These are phyloP conservation scores for Spheniscus humboldti DNA, from an alignment of 2,797 vertebrate genomes.

Conservation along the genomic window DNA sequence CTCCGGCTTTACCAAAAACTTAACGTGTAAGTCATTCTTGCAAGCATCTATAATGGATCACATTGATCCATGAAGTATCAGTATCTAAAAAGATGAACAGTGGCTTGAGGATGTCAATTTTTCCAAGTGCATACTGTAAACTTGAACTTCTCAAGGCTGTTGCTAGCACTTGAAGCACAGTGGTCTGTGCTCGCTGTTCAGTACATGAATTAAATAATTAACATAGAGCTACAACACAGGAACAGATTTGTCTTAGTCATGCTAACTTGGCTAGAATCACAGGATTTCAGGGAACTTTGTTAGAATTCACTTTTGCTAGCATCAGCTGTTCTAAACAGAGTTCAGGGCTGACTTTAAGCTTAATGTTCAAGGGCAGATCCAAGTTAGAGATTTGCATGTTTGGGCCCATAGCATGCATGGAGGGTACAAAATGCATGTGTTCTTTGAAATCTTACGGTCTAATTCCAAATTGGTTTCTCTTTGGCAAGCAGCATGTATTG, in stretches of 20 bases:
- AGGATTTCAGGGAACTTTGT: neutral
- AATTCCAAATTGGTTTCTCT: neutral
- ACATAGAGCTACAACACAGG: neutral
- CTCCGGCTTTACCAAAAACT: neutral
- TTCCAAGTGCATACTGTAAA: neutral
- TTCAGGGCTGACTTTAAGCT: neutral
- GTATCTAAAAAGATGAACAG: neutral
- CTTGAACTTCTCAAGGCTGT: neutral
- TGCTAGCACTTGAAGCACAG: neutral
- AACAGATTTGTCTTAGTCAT: neutral
- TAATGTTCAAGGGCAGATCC: neutral
- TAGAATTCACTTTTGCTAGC: neutral
- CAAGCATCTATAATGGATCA: neutral
- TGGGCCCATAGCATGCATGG: neutral
- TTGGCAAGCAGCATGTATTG: constrained; percentile 44
- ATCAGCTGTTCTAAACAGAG: neutral
- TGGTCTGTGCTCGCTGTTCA: neutral
- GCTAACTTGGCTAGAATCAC: neutral
- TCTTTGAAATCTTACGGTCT: neutral
- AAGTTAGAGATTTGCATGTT: constrained; percentile 7
- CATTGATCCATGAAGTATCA: neutral
- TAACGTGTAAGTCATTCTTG: neutral
- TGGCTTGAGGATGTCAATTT: neutral
- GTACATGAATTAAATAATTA: neutral
- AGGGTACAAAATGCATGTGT: neutral